Percentiles rank a stretch among this genome's conserved stretches.
Evolutionary conservation across 2,888 invertebrate genomes (phyloP).

Genomic region (Phaonia tiefii): DNA sequence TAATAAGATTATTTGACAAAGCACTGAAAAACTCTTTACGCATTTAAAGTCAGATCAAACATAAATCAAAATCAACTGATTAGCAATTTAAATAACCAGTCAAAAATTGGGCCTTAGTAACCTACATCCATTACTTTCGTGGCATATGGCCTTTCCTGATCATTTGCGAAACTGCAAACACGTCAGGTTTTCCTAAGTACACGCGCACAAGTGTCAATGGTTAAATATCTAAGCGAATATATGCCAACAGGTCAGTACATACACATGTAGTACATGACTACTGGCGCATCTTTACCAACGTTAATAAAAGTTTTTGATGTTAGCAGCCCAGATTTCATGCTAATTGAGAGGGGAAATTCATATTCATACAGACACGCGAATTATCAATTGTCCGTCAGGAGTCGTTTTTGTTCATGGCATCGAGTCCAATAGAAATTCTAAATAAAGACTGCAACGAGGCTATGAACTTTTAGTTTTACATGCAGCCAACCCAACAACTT

Average conservation of each 20-base stretch:
- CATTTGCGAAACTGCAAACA: no score
- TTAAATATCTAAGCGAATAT: conserved; percentile 51
- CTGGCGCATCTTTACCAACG: not conserved
- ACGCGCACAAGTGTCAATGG: no score
- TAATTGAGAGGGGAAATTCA: conserved; percentile 40
- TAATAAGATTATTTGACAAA: no score
- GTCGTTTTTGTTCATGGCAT: not conserved
- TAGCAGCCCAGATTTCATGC: conserved; percentile 48
- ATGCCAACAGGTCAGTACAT: conserved; percentile 61
- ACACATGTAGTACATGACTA: conserved; percentile 22
- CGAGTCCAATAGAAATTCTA: not conserved
- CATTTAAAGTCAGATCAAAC: no score
- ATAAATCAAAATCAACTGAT: no score
- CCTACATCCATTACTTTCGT: no score
- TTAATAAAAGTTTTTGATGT: not conserved
- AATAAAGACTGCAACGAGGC: not conserved
- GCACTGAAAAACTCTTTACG: no score
- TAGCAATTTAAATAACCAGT: no score
- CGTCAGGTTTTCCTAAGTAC: no score
- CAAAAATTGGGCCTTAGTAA: no score
- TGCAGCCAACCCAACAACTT: conserved; percentile 12
- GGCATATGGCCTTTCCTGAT: no score
- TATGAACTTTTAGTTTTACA: not conserved
- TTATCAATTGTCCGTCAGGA: not conserved
- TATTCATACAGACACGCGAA: conserved; percentile 46